Conservation (phyloP, 30 jellyfish, hydroid and myxozoan species). For the Turritopsis rubra region DNA sequence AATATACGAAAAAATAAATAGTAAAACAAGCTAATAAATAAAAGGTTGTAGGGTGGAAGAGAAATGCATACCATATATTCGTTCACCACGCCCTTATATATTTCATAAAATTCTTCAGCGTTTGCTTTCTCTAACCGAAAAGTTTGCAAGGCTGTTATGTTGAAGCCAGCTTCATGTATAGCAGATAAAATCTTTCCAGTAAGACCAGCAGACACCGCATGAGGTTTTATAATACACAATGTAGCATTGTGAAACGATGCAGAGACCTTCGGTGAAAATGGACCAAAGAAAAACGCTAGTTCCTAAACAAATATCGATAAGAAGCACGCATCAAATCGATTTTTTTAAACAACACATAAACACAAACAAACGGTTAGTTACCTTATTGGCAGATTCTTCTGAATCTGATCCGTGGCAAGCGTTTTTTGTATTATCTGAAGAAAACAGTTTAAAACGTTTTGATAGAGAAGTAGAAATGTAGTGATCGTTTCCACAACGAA, state of each 20-base stretch:
- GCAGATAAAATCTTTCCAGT: constrained; percentile 84
- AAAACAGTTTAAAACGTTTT: neutral
- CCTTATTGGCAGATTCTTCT: constrained; percentile 70
- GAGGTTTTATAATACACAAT: constrained; percentile 86
- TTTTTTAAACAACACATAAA: too few species aligned
- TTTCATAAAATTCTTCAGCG: constrained; percentile 92
- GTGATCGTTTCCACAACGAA: too few species aligned
- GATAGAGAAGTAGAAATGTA: too few species aligned
- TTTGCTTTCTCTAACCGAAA: constrained; percentile 88
- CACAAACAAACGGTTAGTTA: constrained; percentile 25
- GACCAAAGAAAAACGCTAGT: constrained; percentile 64
- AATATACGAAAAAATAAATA: too few species aligned
- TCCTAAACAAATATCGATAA: constrained; percentile 45
- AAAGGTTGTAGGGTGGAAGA: too few species aligned
- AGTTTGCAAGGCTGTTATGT: constrained; percentile 79
- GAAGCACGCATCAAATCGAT: neutral
- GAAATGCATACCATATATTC: constrained; percentile 78
- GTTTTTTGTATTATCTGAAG: constrained; percentile 82
- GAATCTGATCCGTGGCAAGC: constrained; percentile 99
- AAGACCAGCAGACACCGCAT: constrained; percentile 68
- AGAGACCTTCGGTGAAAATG: constrained; percentile 39
- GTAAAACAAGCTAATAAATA: too few species aligned
- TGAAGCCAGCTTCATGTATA: constrained; percentile 63
- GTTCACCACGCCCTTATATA: constrained; percentile 93
- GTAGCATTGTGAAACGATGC: constrained; percentile 59